phyloP scores from a whole-genome alignment of 2,797 vertebrate species.

The Ataeniobius toweri region DNA sequence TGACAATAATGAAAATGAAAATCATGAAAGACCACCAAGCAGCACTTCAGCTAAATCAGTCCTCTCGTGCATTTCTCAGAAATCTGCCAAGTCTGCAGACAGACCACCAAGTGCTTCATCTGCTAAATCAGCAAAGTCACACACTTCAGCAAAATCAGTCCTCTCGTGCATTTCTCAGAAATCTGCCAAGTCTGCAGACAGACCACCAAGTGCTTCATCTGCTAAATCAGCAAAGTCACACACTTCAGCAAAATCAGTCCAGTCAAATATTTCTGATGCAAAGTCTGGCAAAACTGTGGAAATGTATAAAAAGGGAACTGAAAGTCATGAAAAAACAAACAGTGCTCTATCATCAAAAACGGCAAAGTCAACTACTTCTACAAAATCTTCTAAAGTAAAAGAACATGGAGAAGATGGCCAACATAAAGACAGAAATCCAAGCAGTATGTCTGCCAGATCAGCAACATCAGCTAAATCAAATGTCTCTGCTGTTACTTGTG shows the following conservation, averaged over 20 bases:
- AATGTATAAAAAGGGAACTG: conserved; percentile 11
- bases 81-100: conserved; percentile 31
- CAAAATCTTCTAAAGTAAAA: conserved; percentile 37
- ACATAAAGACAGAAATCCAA: conserved; percentile 32
- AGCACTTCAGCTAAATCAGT: conserved; percentile 49
- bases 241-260: conserved; percentile 25
- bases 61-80: conserved; percentile 39
- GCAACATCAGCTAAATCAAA: conserved; percentile 53
- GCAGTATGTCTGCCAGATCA: conserved; percentile 49
- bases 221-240: conserved; percentile 55
- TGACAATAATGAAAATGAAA: conserved; percentile 24
- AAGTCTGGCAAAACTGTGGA: not conserved
- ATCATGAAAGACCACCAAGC: conserved; percentile 52
- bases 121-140: conserved; percentile 56
- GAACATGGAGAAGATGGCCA: not conserved
- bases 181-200: conserved; percentile 33
- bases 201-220: conserved; percentile 33
- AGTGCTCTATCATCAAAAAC: conserved; percentile 53
- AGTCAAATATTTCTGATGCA: conserved; percentile 30
- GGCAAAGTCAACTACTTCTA: conserved; percentile 47
- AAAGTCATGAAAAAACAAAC: conserved; percentile 36
- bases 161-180: conserved; percentile 44
- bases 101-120: conserved; percentile 32
- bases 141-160: conserved; percentile 18
- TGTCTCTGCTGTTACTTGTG: conserved; percentile 29